Evolutionary conservation across 2,113 vertebrate species (phyloP), one percentile per base, ranked within the genome.

Genomic region (Alethe diademata): DNA sequence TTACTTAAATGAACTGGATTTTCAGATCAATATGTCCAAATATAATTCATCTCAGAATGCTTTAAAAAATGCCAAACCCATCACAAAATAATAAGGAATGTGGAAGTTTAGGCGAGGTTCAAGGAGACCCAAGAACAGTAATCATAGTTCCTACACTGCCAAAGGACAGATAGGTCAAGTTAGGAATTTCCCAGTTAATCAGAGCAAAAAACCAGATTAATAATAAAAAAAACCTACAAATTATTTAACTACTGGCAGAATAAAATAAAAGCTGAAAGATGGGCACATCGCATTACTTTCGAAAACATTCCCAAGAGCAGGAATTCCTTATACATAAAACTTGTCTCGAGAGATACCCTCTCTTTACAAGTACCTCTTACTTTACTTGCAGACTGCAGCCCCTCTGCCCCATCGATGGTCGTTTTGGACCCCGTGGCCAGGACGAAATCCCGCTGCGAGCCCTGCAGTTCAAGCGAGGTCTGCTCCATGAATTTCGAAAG

Each of bases 401-500:
- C 64, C 97, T 99, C 93, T 99, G 98, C 95, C 99, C 98, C 56
- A 92, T 99, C 2, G 99, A 99, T 86, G 97, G 98, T 97, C 98
- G 98, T 86, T 96, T 98, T 60, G 95, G 97, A 91, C 88, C 97
- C 73, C 98, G 81, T 0, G 12, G 82, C 61, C 98, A 98, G 56
- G 98, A 98, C 31, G 98, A 99, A 80, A 98, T 99, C 83, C 98
- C 98, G 0, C 96, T 99, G 57, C 97, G 98, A 16, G 98, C 98
- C 57, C 97, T 99, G 82, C 99, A 99, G 97, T 99, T 98, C 93
- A 99, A 99, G 82, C 97, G 98, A 29, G 98, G 98, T 31, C 96
- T 99, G 61, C 97, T 99, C 61, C 98, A 99, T 7, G 99, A 99
- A 85, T 98, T 98, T 73, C 98, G 97, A 38, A 99, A 98, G 81